Percentiles rank a stretch among this genome's conserved stretches.
Conservation (phyloP, 1,140 invertebrate species). For the Saxidomus purpurata region DNA sequence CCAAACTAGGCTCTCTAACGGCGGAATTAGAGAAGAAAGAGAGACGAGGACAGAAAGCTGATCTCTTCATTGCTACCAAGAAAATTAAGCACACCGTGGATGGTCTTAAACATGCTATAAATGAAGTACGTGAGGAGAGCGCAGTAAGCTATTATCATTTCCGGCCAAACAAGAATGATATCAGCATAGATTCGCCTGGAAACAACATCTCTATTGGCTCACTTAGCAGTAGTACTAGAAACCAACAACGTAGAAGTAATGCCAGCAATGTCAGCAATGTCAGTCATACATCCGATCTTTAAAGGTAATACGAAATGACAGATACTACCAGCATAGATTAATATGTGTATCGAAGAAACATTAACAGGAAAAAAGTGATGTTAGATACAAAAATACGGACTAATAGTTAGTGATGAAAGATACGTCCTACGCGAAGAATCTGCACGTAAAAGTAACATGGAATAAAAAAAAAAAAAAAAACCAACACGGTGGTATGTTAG, state of each 20-base stretch:
- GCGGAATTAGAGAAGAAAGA: not conserved
- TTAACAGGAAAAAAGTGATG: no score
- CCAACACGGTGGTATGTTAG: no score
- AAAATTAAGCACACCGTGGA: not conserved
- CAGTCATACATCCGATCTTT: not conserved
- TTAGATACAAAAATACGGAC: no score
- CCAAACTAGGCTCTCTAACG: not conserved
- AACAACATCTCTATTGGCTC: not conserved
- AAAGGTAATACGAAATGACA: not conserved
- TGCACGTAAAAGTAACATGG: no score
- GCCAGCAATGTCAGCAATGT: constrained; percentile 4
- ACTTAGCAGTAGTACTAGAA: not conserved
- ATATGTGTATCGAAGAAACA: no score
- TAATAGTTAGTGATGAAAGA: no score
- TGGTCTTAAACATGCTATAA: not conserved
- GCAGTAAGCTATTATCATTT: not conserved
- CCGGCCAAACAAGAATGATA: not conserved
- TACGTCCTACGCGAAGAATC: no score
- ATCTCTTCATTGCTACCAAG: not conserved
- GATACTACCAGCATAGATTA: no score
- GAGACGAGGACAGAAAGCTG: not conserved
- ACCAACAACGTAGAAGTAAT: no score
- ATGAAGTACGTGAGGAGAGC: not conserved
- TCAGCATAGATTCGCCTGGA: not conserved
- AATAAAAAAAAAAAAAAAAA: no score